These are phyloP conservation scores for Scaptomyza flava DNA, from an alignment of 2,888 invertebrate genomes.

Conservation along the genomic window DNA sequence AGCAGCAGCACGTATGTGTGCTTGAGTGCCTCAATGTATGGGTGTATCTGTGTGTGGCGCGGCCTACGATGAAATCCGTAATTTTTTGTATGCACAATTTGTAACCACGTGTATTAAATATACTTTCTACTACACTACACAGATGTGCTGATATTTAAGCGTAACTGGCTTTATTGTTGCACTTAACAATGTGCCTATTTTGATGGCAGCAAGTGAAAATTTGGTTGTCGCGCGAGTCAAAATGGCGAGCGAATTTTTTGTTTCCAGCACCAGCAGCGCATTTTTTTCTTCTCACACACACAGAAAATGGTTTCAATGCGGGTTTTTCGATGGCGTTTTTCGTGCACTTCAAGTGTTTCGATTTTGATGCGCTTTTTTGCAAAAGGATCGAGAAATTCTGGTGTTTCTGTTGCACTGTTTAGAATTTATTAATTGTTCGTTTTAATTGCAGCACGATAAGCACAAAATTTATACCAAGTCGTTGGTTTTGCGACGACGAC, in stretches of 20 bases:
- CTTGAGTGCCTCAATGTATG: constrained; percentile 30
- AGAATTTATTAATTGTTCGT: constrained; percentile 38
- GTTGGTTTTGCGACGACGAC: constrained; percentile 75
- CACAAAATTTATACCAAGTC: constrained; percentile 70
- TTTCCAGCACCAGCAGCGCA: constrained; percentile 76
- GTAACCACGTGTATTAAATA: constrained; percentile 62
- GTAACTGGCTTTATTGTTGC: constrained; percentile 23
- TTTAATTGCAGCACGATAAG: constrained; percentile 58
- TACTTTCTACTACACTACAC: constrained; percentile 33
- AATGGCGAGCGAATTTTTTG: constrained; percentile 82
- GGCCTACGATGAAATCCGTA: constrained; percentile 49
- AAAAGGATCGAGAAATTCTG: constrained; percentile 76
- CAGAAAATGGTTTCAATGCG: constrained; percentile 63
- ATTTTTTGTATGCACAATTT: constrained; percentile 54
- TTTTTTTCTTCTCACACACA: constrained; percentile 73
- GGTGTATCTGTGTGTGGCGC: constrained; percentile 49
- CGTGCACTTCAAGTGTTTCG: constrained; percentile 59
- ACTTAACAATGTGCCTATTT: constrained; percentile 30
- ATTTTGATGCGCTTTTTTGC: constrained; percentile 68
- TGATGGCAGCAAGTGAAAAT: constrained; percentile 59
- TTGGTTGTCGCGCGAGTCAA: constrained; percentile 75
- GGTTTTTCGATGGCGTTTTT: constrained; percentile 75
- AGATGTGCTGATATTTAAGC: constrained; percentile 14
- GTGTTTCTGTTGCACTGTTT: constrained; percentile 57
- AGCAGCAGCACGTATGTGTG: constrained; percentile 23